phyloP scores from a whole-genome alignment of 1,140 invertebrate species.

The Bombus consobrinus region DNA sequence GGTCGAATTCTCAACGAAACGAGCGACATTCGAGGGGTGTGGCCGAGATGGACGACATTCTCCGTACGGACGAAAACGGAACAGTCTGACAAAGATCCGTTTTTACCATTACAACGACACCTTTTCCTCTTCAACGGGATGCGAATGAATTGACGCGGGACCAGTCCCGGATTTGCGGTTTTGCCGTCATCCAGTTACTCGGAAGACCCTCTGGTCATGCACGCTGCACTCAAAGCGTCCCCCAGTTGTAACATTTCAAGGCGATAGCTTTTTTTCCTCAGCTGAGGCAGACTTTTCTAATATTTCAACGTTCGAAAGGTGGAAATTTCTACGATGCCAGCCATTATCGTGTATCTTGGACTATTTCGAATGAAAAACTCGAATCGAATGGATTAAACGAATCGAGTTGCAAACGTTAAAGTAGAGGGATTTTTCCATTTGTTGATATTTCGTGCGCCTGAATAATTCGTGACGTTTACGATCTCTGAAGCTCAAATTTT shows the following conservation, averaged over 20 bases:
- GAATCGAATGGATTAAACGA: neutral
- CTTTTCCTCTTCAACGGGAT: constrained; percentile 7
- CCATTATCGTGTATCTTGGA: no score
- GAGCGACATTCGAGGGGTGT: constrained; percentile 8
- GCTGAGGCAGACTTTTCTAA: constrained; percentile 15
- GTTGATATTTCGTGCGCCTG: no score
- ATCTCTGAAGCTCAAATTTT: neutral
- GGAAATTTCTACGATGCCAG: neutral
- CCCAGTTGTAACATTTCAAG: constrained; percentile 17
- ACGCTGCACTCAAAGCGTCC: neutral
- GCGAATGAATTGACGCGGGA: constrained; percentile 21
- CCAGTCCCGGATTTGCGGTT: neutral
- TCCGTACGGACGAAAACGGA: neutral
- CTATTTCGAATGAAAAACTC: neutral
- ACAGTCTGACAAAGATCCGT: constrained; percentile 40
- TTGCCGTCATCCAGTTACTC: neutral
- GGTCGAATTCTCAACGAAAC: neutral
- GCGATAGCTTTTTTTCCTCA: neutral
- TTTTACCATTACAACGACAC: constrained; percentile 27
- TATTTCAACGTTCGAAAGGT: neutral
- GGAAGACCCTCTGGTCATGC: constrained; percentile 2
- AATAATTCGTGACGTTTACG: no score
- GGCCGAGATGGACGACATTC: neutral
- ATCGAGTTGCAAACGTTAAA: neutral
- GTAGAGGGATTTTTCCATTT: neutral